phyloP scores from a whole-genome alignment of 2,888 invertebrate species.

The Nephrotoma flavescens region DNA sequence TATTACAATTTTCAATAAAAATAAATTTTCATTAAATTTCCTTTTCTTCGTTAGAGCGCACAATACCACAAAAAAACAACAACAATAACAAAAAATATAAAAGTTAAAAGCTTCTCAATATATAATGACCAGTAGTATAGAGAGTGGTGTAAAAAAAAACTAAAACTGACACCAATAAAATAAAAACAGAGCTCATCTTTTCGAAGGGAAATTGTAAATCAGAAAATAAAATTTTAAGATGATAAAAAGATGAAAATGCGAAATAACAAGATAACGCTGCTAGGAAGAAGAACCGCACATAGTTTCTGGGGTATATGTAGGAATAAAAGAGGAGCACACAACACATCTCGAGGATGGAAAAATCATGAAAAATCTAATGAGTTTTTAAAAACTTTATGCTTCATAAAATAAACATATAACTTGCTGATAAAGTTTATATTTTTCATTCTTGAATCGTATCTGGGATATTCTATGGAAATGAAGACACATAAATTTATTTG shows the following conservation, averaged over 20 bases:
- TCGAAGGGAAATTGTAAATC: not conserved
- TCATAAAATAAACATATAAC: not conserved
- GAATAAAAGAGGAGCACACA: not conserved
- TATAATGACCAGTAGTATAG: not conserved
- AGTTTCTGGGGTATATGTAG: not conserved
- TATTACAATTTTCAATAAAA: not conserved
- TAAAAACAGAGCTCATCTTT: not conserved
- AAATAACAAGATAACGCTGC: not conserved
- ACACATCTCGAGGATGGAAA: not conserved
- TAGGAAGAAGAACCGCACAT: not conserved
- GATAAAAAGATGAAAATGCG: not conserved
- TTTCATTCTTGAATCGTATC: not conserved
- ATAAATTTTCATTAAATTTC: not conserved
- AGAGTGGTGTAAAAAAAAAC: not conserved
- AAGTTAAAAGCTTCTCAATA: not conserved
- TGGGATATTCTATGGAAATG: not conserved
- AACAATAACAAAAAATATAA: not conserved
- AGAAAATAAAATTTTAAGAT: not conserved
- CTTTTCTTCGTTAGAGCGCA: not conserved
- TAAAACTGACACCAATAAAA: not conserved
- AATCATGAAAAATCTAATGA: not conserved
- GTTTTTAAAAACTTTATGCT: not conserved
- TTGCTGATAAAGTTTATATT: not conserved
- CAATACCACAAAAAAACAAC: not conserved
- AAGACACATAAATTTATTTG: not conserved